Base-by-base conservation (phyloP, 1,140 invertebrate species). In the Penaeus japonicus region DNA sequence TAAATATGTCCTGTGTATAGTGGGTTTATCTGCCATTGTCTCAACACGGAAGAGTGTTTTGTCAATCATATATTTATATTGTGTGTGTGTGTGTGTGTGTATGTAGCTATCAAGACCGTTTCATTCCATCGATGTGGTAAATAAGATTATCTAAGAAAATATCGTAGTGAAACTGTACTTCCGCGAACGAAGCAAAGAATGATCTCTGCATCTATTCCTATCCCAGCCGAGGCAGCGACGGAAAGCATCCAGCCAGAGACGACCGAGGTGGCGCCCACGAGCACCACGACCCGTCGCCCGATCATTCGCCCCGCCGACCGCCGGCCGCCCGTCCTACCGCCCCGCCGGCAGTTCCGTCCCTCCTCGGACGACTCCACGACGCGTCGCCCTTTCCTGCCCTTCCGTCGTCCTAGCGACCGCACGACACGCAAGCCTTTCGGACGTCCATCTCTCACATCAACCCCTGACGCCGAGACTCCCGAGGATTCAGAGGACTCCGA, bases 331-430 rank as follows among this genome's bases (percentile, higher is more conserved):
- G 24, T 87, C 77, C 85, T 87, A 2, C 85, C 85, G 18, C 85
- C 77, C 27, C 75, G 85, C 10, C 75, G 85, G 85, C 10, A 65
- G 18, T 1, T 17, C 57, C 22, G 57, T 22, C 32, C 81, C n/a
- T 2, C 81, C 81, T 12, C 30, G 0, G 85, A 79, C 0, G 77
- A 80, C 39, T 39, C 39, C 12, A 18, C 70, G 35, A 53, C 30
- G 3, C 54, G 85, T 1, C 85, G 77, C 22, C 85, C 85, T 2
- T 87, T 87, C 85, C 54, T 87, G 15, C 85, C 85, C 32, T 81
- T 80, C 57, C 53, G 85, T 18, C 85, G 85, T 4, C 85, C 85
- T 30, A 55, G 47, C 32, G 75, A 86, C 24, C 54, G 75, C 15
- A 77, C 85, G 10, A 80, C 20, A 18, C 85, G 85, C 53, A 77